phyloP scores from a whole-genome alignment of 2,888 invertebrate species.

The Esperia sulphurella region DNA sequence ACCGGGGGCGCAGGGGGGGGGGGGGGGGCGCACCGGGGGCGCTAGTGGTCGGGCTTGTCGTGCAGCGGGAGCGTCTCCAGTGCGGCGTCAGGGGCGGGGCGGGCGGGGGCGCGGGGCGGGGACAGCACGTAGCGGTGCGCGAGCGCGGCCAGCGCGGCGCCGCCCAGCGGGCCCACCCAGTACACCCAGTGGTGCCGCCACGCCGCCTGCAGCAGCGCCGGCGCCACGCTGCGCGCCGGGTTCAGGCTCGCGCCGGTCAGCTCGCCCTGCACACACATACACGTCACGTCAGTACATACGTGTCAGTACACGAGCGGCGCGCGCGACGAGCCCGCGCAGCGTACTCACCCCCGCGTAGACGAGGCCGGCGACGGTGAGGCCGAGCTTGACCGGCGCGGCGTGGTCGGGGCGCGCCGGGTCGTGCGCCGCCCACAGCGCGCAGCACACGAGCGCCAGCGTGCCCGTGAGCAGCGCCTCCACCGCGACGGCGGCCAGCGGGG shows the following conservation, averaged over 20 bases:
- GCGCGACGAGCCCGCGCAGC: too few species aligned
- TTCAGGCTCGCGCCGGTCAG: conserved; percentile 86
- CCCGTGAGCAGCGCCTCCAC: conserved; percentile 48
- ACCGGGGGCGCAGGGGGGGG: too few species aligned
- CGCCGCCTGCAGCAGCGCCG: conserved; percentile 82
- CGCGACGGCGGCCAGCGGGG: conserved; percentile 25
- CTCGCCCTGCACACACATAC: conserved; percentile 71
- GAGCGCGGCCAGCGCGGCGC: conserved; percentile 48
- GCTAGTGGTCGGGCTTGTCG: conserved; percentile 45
- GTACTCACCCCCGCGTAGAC: conserved; percentile 56
- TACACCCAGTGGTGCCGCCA: conserved; percentile 85
- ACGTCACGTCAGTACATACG: not conserved
- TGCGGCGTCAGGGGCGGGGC: conserved; percentile 22
- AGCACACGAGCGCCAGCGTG: conserved; percentile 44
- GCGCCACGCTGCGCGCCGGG: conserved; percentile 85
- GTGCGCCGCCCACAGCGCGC: conserved; percentile 50
- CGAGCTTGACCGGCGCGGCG: conserved; percentile 54
- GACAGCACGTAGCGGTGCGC: conserved; percentile 49
- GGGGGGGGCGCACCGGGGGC: not conserved
- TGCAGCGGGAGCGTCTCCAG: conserved; percentile 78
- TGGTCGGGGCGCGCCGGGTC: conserved; percentile 42
- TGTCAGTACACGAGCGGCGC: too few species aligned
- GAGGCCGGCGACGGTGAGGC: conserved; percentile 56
- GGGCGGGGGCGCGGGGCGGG: conserved; percentile 60
- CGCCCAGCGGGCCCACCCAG: conserved; percentile 63